Evolutionary conservation across 1,140 invertebrate species (phyloP).

Genomic region (Thaumetopoea pityocampa): DNA sequence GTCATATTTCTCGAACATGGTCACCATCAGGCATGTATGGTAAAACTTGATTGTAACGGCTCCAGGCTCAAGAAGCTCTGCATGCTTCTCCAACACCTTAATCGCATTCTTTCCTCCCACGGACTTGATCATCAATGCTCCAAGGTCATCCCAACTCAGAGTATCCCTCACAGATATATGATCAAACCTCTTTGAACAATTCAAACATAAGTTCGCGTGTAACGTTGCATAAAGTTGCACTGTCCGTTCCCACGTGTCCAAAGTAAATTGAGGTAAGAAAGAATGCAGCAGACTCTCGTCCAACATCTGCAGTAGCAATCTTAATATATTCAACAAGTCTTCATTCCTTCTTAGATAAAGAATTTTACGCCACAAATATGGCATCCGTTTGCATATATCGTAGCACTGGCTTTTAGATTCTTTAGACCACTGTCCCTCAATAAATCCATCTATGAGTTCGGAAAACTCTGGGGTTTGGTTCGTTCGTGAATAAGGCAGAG

Average conservation of each 20-base stretch:
- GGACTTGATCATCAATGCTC: slow-evolving; percentile 66
- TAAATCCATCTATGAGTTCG: slow-evolving; percentile 65
- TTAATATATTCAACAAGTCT: slow-evolving; percentile 64
- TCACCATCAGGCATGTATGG: slow-evolving; percentile 57
- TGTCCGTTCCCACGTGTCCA: slow-evolving; percentile 64
- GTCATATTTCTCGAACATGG: slow-evolving; percentile 66
- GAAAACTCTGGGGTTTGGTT: slow-evolving; percentile 62
- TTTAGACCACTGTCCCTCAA: slow-evolving; percentile 66
- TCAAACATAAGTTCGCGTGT: slow-evolving; percentile 66
- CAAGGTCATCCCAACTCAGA: slow-evolving; percentile 68
- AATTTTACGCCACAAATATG: slow-evolving; percentile 77
- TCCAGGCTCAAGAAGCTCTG: slow-evolving; percentile 51
- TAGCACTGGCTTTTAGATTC: slow-evolving; percentile 65
- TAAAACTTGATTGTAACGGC: slow-evolving; percentile 67
- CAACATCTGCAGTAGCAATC: slow-evolving; percentile 69
- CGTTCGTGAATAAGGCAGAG: slow-evolving; percentile 56
- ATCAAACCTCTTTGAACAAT: slow-evolving; percentile 69
- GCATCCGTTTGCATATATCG: slow-evolving; percentile 77
- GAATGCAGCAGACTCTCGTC: slow-evolving; percentile 67
- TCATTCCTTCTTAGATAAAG: slow-evolving; percentile 67
- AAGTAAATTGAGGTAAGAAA: slow-evolving; percentile 67
- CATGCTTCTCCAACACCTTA: slow-evolving; percentile 56
- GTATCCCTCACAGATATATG: slow-evolving; percentile 60
- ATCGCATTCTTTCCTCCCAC: slow-evolving; percentile 66
- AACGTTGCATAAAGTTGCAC: slow-evolving; percentile 63